These are phyloP conservation scores for Campoletis sonorensis DNA, from an alignment of 1,140 invertebrate species.

Conservation along the genomic window DNA sequence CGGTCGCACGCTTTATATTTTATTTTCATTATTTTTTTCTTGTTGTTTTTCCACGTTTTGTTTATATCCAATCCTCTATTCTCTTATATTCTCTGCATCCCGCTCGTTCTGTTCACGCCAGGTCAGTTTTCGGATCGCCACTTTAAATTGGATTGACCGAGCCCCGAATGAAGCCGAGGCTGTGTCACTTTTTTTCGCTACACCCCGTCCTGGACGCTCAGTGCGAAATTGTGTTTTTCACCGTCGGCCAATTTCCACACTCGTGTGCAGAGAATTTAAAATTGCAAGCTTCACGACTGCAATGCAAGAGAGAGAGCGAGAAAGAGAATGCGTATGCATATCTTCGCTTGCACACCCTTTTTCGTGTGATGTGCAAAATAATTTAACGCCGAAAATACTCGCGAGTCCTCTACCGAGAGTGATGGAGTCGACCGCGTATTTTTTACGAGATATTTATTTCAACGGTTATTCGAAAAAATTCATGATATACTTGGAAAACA, in stretches of 20 bases:
- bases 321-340: conserved; percentile 8
- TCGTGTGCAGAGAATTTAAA: conserved; percentile 62
- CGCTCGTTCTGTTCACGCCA: conserved; percentile 11
- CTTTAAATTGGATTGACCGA: conserved; percentile 68
- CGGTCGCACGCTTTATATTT: conserved; percentile 6
- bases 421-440: conserved; percentile 49
- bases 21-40: neutral
- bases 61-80: conserved; percentile 47
- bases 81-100: conserved; percentile 47
- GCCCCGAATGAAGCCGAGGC: conserved; percentile 54
- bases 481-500: conserved; percentile 19
- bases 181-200: neutral
- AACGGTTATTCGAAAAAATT: conserved; percentile 46
- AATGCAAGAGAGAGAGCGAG: neutral
- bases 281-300: conserved; percentile 51
- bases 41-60: neutral
- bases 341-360: conserved; percentile 9
- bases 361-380: conserved; percentile 31
- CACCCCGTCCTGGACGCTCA: conserved; percentile 39
- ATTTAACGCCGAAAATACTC: conserved; percentile 65
- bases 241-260: conserved; percentile 64
- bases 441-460: conserved; percentile 63
- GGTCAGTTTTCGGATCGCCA: conserved; percentile 46
- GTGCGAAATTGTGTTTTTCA: conserved; percentile 69
- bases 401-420: conserved; percentile 42